Base-by-base conservation (phyloP, 2,888 invertebrate species). In the Dorcus hopei region DNA sequence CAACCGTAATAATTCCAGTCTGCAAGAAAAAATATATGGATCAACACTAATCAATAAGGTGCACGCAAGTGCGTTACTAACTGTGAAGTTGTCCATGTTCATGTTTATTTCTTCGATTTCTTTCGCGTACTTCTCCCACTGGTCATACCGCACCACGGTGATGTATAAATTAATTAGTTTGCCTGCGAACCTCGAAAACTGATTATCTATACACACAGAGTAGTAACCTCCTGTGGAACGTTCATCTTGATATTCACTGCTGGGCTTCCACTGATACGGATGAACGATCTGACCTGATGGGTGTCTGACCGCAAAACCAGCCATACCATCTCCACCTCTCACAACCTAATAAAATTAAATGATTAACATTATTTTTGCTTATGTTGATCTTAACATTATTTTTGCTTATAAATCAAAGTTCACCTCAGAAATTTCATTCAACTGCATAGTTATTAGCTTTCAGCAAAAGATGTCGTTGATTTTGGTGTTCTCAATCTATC, bases 251-350 rank as follows among this genome's bases (percentile, higher is more conserved):
- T 94, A 95, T 74, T 95, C 95, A 0, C 92, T 88, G 66, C 87
- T 91, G n/a, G 91, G 83, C 73, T 89, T 86, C 95, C 95, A 95
- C 71, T 92, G 90, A 73, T 95, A 95, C 0, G 95, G 95, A 72
- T 91, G 89, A 5, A 95, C 93, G 65, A 93, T 86, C 73, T 88
- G 83, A 0, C 93, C 93, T 54, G 86, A 85, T 0, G 95, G 95
- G 78, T 94, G 89, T 60, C 93, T 84, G 0, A 96, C 91, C 0
- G 93, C 93, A 74, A 95, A 93, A 2, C 95, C 95, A 59, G 95
- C 94, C 87, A 93, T 94, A 8, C 94, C 93, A 80, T 96, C 95
- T 16, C 95, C 95, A 5, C 96, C 96, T 75, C 93, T 85, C 65
- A 96, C 82, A 19, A 95, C 95, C 94, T 95, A 71, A 53, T 19